Percentiles rank a stretch among this genome's conserved stretches.
These are phyloP conservation scores for Otocyon megalotis DNA, from an alignment of 2,113 vertebrate species.

Conservation along the genomic window DNA sequence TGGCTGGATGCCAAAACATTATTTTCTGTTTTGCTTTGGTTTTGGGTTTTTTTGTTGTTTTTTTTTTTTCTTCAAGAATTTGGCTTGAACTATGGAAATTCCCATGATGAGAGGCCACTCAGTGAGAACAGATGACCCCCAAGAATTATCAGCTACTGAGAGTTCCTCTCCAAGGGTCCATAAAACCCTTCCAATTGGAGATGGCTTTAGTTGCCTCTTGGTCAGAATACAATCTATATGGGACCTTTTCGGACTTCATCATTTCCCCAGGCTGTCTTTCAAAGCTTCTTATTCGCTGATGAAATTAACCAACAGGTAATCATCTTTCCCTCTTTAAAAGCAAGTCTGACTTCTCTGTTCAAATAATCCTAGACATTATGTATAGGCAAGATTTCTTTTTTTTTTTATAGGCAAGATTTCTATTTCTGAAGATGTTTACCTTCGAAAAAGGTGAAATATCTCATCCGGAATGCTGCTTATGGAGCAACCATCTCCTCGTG, in stretches of 20 bases:
- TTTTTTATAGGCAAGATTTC: not conserved
- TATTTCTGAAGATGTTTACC: not conserved
- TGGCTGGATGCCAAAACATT: not conserved
- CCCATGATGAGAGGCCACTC: not conserved
- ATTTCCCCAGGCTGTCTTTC: not conserved
- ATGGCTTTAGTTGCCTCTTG: not conserved
- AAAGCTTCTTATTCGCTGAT: not conserved
- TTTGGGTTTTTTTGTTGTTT: not conserved
- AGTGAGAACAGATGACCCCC: not conserved
- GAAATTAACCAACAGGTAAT: not conserved
- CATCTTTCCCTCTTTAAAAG: constrained; percentile 10
- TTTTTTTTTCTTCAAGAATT: not conserved
- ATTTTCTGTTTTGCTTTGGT: not conserved
- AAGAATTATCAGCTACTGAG: not conserved
- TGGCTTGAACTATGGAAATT: constrained; percentile 56
- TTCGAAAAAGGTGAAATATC: not conserved
- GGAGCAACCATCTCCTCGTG: not conserved
- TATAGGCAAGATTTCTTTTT: not conserved
- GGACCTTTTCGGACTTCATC: not conserved
- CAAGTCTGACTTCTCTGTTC: constrained; percentile 30
- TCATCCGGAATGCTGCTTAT: not conserved
- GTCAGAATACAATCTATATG: not conserved
- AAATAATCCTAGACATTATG: not conserved
- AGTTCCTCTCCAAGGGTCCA: not conserved
- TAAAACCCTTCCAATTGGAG: not conserved